A percentile compares a stretch with the other conserved stretches of the same genome.
Conservation (phyloP, 2,888 invertebrate genomes). For the Drosophila rubida region DNA sequence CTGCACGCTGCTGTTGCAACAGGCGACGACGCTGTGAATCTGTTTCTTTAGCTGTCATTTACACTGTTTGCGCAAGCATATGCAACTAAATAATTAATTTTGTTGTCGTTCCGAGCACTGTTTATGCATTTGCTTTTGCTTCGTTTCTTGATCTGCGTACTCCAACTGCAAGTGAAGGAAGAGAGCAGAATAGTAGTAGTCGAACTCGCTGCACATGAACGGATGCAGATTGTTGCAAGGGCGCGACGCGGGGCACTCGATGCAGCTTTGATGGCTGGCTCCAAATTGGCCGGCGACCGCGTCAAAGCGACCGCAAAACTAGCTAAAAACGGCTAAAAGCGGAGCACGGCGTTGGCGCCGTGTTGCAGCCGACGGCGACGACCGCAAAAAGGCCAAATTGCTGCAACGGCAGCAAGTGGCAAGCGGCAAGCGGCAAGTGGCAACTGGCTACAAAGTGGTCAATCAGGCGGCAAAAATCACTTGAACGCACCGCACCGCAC, state of each 20-base stretch:
- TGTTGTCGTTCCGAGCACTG: conserved; percentile 9
- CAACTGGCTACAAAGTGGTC: conserved; percentile 41
- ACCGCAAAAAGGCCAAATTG: conserved; percentile 3
- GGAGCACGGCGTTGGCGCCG: neutral
- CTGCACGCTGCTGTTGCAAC: conserved; percentile 16
- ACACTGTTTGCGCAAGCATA: conserved; percentile 13
- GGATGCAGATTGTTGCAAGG: neutral
- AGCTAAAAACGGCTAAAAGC: conserved; percentile 49
- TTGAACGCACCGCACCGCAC: conserved; percentile 38
- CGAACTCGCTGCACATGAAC: neutral
- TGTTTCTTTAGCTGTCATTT: conserved; percentile 23
- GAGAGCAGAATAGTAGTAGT: neutral
- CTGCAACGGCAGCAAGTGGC: conserved; percentile 11
- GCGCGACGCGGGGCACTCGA: neutral
- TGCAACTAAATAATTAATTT: conserved; percentile 2
- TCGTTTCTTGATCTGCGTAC: neutral
- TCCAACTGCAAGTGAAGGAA: neutral
- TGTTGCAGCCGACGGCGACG: conserved; percentile 1
- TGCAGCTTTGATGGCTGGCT: neutral
- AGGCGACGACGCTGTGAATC: conserved; percentile 10
- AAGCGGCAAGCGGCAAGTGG: neutral
- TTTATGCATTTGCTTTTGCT: neutral
- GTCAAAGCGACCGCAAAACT: conserved; percentile 70
- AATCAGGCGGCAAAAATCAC: conserved; percentile 59
- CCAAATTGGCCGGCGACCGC: conserved; percentile 64